Evolutionary conservation across 2,113 vertebrate genomes (phyloP).

Genomic region (Rhinichthys klamathensis): DNA sequence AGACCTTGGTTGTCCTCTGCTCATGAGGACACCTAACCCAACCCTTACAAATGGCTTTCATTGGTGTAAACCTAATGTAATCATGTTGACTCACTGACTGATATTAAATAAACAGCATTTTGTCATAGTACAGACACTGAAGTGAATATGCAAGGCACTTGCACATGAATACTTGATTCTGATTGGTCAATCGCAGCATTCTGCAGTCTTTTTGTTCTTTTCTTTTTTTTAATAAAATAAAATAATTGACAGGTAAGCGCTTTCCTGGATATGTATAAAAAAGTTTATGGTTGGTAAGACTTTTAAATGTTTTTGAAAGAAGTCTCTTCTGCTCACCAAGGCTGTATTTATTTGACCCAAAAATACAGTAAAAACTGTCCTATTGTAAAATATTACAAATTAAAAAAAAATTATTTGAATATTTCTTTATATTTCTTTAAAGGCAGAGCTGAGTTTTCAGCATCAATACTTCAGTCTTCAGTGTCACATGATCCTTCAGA

Average conservation of each 20-base stretch:
- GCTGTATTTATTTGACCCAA: background rate
- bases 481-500: background rate
- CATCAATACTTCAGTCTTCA: background rate
- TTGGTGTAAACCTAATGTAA: slow-evolving; percentile 2
- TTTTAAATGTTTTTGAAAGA: background rate
- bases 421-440: background rate
- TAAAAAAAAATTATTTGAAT: too few species aligned
- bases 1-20: slow-evolving; percentile 1
- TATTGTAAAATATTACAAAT: too few species aligned
- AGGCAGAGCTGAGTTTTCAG: background rate
- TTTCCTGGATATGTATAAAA: background rate
- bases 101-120: background rate
- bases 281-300: background rate
- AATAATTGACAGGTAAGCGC: background rate
- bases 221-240: background rate
- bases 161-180: background rate
- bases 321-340: background rate
- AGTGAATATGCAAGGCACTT: background rate
- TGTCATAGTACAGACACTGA: background rate
- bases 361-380: too few species aligned
- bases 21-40: background rate
- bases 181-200: background rate
- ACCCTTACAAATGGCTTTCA: background rate
- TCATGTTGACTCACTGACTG: background rate
- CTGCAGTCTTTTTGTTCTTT: too few species aligned